These are phyloP conservation scores for Tragelaphus imberbis DNA, from an alignment of 2,113 vertebrate genomes.

Conservation along the genomic window DNA sequence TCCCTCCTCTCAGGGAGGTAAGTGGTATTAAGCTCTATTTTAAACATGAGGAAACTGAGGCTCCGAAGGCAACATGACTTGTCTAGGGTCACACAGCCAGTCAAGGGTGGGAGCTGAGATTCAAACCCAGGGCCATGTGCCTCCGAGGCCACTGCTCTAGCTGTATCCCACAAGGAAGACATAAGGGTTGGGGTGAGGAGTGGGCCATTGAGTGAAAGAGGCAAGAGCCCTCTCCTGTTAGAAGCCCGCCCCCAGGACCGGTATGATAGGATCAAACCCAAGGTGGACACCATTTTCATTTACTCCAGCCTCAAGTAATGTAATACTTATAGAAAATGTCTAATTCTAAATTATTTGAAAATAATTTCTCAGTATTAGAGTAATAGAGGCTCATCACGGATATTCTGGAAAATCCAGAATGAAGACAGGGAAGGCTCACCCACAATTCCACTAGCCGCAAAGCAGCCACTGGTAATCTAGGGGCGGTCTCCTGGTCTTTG, in stretches of 20 bases:
- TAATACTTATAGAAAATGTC: background rate
- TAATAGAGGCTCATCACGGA: background rate
- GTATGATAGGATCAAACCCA: background rate
- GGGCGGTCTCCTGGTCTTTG: background rate
- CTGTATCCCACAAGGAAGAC: background rate
- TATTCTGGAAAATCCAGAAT: background rate
- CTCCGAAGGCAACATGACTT: background rate
- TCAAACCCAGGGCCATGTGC: background rate
- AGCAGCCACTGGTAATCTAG: background rate
- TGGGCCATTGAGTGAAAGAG: background rate
- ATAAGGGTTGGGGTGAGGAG: background rate
- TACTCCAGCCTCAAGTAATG: background rate
- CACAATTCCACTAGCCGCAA: background rate
- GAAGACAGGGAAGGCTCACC: background rate
- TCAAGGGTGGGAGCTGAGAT: background rate
- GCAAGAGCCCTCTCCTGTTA: no score
- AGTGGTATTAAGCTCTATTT: background rate
- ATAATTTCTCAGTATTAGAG: background rate
- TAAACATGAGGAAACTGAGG: background rate
- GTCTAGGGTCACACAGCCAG: background rate
- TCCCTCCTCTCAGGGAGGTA: background rate
- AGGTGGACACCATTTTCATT: background rate
- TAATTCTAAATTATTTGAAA: background rate
- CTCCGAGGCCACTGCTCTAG: background rate
- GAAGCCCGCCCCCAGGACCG: background rate